These are phyloP conservation scores for Rhinichthys klamathensis DNA, from an alignment of 2,113 vertebrate species.

Conservation along the genomic window DNA sequence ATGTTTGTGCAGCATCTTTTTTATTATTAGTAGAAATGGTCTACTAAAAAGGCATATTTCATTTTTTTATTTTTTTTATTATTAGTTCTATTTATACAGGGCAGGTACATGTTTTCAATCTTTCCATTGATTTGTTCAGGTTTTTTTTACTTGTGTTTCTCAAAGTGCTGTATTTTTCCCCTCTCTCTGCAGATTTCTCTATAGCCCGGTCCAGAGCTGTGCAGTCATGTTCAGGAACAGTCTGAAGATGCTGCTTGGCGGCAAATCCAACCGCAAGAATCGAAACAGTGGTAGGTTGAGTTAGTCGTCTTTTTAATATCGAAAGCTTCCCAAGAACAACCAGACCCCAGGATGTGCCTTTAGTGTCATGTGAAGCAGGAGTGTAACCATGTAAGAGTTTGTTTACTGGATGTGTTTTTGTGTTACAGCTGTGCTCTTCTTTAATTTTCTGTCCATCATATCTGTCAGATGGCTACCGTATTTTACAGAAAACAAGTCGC, in stretches of 20 bases:
- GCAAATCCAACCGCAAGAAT: constrained; percentile 91
- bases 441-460: neutral
- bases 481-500: neutral
- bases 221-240: constrained; percentile 95
- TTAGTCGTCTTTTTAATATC: neutral
- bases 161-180: neutral
- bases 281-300: constrained; percentile 87
- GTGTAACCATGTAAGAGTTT: no score
- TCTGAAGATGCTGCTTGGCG: constrained; percentile 96
- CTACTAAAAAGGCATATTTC: neutral
- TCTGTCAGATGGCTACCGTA: neutral
- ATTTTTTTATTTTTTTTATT: no score
- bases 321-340: neutral
- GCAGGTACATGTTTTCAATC: neutral
- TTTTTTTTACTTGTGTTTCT: neutral
- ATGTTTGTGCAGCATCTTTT: neutral
- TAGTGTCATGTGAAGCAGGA: no score
- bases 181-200: constrained; percentile 51
- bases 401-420: no score
- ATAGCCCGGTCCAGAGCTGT: constrained; percentile 52
- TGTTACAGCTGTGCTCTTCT: no score
- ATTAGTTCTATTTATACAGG: neutral
- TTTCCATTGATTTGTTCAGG: neutral
- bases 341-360: neutral
- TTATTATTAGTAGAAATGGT: neutral